Conservation (phyloP, 2,888 invertebrate species). For the Lumbricus terrestris region DNA sequence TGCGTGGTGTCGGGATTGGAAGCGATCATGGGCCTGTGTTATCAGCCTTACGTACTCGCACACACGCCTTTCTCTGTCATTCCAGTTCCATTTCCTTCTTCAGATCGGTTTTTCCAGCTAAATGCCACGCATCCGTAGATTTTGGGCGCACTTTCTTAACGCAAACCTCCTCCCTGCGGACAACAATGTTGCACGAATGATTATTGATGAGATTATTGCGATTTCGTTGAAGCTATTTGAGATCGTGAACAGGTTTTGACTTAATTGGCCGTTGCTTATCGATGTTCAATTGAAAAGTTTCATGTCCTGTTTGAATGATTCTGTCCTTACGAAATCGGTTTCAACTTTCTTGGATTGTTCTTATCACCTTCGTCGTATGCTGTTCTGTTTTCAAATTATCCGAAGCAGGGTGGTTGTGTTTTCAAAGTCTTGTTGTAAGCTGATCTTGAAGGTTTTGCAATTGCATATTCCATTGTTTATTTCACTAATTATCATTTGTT, state of each 20-base stretch:
- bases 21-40: not conserved
- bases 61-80: not conserved
- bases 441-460: not conserved
- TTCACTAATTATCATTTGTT: not conserved
- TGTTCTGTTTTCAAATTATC: not conserved
- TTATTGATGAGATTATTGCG: not conserved
- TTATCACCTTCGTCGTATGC: not conserved
- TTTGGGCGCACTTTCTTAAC: not conserved
- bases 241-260: not conserved
- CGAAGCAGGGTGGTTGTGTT: not conserved
- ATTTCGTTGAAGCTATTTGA: not conserved
- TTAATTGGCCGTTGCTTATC: not conserved
- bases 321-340: not conserved
- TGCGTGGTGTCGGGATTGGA: not conserved
- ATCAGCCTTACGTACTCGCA: not conserved
- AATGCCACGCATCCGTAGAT: not conserved
- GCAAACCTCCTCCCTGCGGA: not conserved
- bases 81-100: not conserved
- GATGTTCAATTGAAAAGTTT: not conserved
- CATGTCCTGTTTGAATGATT: not conserved
- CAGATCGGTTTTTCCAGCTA: not conserved
- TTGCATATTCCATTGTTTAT: not conserved
- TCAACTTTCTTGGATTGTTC: not conserved
- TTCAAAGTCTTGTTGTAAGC: not conserved
- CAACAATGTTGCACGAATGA: not conserved